phyloP scores from a whole-genome alignment of 1,140 invertebrate genomes.

The Papilio machaon region DNA sequence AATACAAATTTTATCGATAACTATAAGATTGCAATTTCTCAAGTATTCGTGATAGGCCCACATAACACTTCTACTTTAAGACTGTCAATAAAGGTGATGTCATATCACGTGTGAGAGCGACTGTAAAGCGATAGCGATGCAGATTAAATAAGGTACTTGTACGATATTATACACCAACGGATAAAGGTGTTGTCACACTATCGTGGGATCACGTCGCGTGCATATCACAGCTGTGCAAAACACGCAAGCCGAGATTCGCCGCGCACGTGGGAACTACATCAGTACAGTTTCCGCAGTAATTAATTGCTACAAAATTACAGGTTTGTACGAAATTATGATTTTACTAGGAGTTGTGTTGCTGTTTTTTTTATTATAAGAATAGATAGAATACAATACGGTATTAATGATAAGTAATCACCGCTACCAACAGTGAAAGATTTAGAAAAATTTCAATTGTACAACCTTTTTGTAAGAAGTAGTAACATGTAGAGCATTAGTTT shows the following conservation, averaged over 20 bases:
- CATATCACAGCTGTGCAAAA: background rate
- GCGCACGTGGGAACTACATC: background rate
- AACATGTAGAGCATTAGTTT: too few species aligned
- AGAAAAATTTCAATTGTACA: too few species aligned
- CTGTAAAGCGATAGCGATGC: background rate
- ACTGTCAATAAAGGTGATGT: too few species aligned
- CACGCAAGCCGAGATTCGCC: background rate
- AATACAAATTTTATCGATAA: too few species aligned
- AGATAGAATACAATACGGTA: too few species aligned
- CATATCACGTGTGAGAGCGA: too few species aligned
- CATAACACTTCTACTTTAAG: too few species aligned
- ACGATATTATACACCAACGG: background rate
- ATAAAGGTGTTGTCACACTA: background rate
- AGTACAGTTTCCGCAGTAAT: background rate
- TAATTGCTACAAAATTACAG: slow-evolving; percentile 2
- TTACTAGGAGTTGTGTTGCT: background rate
- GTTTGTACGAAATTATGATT: background rate
- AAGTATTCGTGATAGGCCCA: too few species aligned
- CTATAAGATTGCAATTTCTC: too few species aligned
- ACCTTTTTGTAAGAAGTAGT: too few species aligned
- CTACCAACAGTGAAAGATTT: background rate
- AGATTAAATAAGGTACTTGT: background rate
- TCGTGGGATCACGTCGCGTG: background rate
- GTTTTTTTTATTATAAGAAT: background rate
- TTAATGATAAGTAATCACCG: background rate